Evolutionary conservation across 2,797 vertebrate species (phyloP), one percentile per base, ranked within the genome.

Genomic region (Galaxias olidus): DNA sequence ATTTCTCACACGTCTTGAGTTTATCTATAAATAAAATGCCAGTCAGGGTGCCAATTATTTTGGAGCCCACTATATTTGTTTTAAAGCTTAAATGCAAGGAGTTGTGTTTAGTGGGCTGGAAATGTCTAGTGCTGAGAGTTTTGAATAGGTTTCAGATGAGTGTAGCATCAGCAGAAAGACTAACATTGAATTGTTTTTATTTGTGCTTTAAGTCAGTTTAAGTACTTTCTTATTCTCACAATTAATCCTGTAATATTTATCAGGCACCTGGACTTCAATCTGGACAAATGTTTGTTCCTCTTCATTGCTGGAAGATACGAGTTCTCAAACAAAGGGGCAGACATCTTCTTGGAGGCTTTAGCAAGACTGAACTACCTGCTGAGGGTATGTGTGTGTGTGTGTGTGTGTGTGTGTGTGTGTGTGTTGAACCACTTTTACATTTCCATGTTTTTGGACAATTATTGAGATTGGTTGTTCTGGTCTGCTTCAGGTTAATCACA

Each of bases 291-390:
- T 8, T 79, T 98, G 76, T 97, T 97, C 83, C 93, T 98, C 77
- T 98, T 98, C 73, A 98, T 97, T 0, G 96, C 96, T 0, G 96
- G 96, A 59, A 92, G 96, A 71, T 97, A 97, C 0, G 96, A 98
- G 73, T 98, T 96, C 85, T 94, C 94, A 55, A 98, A 98, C 87
- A 98, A 97, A 86, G 96, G 96, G 42, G 95, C 96, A 0, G 96
- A 98, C 20, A 60, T 98, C 69, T 98, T 97, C 83, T 78, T 98
- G 71, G 95, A 97, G 83, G 92, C 96, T 30, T 87, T 98, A 71
- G 94, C 95, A 63, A 89, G 95, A 67, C 95, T 98, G 77, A 98
- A 97, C 89, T 97, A 98, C 70, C 91, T 97, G 20, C 92, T 98
- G 66, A 89, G 94, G 86, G 96, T 91, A 61, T 78, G 89, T 74